Evolutionary conservation across 2,888 invertebrate species (phyloP), one percentile per base, ranked within the genome.

Genomic region (Dryocosmus kuriphilus): DNA sequence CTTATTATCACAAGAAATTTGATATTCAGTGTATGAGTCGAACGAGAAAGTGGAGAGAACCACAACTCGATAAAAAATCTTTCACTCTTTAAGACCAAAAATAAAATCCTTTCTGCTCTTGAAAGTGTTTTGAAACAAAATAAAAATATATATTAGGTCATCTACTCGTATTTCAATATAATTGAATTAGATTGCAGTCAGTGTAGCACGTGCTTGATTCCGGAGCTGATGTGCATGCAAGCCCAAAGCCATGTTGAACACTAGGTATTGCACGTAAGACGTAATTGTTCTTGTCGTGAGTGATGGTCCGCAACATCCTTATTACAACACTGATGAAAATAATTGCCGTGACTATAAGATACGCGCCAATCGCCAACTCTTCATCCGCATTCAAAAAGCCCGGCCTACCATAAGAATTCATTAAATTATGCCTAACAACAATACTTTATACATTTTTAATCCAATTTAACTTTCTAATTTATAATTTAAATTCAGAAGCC

Each of bases 311-410:
- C 77, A 82, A 84, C 82, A 82, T 86, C 83, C 85, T 85, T 82
- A 84, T 87, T 86, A 83, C 81, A 65, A 75, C 63, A 81, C 79
- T 82, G 85, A 85, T 85, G 84, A 86, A 86, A 84, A 84, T 85
- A 86, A 86, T 87, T 84, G 79, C 71, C 78, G 32, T 57, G 51
- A 71, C 71, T 71, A 30, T 51, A 46, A 71, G 71, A 71, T 51
- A 71, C 51, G n/a, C 51, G 71, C 51, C 67, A 30, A 41, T 19
- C 51, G 51, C 32, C 19, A 41, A 41, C 27, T 30, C 19, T 71
- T 46, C 46, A 30, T 30, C 16, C 41, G 30, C 46, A 51, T 27
- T 71, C 71, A 32, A 51, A 65, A 71, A 30, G n/a, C 51, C 51
- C 51, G 19, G 30, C 22, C 11, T 51, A 51, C 5, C 22, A 51